Percentiles rank a stretch among this genome's conserved stretches.
These are phyloP conservation scores for Chiroxiphia lanceolata DNA, from an alignment of 2,797 vertebrate species.

Conservation along the genomic window DNA sequence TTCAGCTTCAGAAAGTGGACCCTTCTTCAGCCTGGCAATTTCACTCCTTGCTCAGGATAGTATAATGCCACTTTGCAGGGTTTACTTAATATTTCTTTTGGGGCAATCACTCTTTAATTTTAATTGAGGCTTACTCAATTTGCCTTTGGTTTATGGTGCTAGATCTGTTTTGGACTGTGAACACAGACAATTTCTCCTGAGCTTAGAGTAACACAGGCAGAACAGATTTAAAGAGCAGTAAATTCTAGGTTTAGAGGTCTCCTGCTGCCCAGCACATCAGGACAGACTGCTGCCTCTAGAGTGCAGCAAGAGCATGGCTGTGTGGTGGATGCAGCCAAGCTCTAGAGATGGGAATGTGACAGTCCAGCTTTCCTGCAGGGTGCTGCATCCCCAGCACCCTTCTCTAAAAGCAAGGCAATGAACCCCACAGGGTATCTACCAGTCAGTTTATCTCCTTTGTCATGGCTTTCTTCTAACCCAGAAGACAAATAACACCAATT, in stretches of 20 bases:
- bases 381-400: neutral
- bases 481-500: neutral
- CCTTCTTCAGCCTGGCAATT: neutral
- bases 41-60: neutral
- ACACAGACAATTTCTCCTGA: neutral
- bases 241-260: neutral
- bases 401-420: neutral
- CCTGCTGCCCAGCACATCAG: neutral
- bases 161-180: neutral
- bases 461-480: neutral
- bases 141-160: neutral
- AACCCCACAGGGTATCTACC: neutral
- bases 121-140: neutral
- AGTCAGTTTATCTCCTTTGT: neutral
- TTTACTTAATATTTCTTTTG: neutral
- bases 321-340: neutral
- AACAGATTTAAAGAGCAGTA: neutral
- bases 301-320: neutral
- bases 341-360: neutral
- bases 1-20: rapidly evolving
- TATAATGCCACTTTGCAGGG: neutral
- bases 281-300: neutral
- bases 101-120: neutral
- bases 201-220: neutral
- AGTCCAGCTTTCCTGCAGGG: neutral